Conservation (phyloP, 2,113 vertebrate genomes). For the Proteles cristata region DNA sequence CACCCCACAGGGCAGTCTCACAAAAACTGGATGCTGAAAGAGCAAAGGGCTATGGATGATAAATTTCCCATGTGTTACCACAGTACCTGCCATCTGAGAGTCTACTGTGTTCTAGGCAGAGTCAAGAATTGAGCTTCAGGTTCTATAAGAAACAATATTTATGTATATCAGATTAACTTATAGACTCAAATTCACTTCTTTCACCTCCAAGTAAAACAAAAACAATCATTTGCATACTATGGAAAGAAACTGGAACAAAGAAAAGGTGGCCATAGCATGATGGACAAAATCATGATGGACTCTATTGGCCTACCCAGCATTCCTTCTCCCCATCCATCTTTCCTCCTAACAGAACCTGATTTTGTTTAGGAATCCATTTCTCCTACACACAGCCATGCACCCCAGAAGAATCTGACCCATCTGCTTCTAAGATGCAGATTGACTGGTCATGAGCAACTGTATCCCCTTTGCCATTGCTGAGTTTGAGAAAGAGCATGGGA, state of each 20-base stretch:
- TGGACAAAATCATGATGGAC: neutral
- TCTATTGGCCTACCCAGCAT: neutral
- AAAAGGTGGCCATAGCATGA: neutral
- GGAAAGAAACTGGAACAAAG: neutral
- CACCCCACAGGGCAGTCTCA: neutral
- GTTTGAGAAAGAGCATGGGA: neutral
- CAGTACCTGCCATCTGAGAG: neutral
- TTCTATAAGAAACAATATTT: neutral
- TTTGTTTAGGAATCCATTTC: neutral
- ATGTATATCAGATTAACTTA: neutral
- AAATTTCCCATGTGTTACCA: neutral
- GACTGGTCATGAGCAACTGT: neutral
- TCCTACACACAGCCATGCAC: neutral
- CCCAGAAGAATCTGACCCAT: neutral
- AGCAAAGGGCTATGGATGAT: neutral
- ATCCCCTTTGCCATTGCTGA: neutral
- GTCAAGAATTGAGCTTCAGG: neutral
- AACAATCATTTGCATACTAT: neutral
- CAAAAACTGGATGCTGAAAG: neutral
- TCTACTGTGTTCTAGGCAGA: neutral
- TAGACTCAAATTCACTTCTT: neutral
- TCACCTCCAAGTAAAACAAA: neutral
- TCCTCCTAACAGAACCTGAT: neutral
- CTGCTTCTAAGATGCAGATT: neutral
- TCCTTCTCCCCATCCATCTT: neutral